These are phyloP conservation scores for Teleiodes luculella DNA, from an alignment of 2,888 invertebrate species.

Conservation along the genomic window DNA sequence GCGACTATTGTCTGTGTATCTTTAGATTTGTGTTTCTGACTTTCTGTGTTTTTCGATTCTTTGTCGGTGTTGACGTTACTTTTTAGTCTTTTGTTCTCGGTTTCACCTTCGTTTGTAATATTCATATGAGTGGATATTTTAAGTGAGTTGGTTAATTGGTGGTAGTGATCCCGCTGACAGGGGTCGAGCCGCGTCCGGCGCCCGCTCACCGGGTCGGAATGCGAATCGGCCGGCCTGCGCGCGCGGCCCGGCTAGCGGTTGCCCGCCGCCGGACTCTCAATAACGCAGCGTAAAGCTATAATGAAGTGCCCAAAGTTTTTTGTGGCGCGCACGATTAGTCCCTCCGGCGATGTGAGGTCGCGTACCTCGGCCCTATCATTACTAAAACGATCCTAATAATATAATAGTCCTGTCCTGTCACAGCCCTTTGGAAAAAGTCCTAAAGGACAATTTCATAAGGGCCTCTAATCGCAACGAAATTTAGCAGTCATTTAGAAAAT, in stretches of 20 bases:
- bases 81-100: constrained; percentile 26
- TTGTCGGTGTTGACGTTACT: constrained; percentile 39
- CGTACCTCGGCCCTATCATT: constrained; percentile 69
- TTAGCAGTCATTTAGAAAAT: constrained; percentile 65
- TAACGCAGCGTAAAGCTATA: constrained; percentile 42
- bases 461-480: constrained; percentile 59
- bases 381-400: constrained; percentile 75
- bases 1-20: constrained; percentile 66
- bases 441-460: constrained; percentile 68
- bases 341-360: constrained; percentile 65
- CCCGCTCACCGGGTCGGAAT: constrained; percentile 51
- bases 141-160: constrained; percentile 43
- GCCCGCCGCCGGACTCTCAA: constrained; percentile 27
- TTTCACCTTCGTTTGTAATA: constrained; percentile 23
- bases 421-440: constrained; percentile 63
- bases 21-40: constrained; percentile 54
- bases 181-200: constrained; percentile 13
- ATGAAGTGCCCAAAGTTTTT: constrained; percentile 70
- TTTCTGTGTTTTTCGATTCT: constrained; percentile 31
- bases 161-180: constrained; percentile 20
- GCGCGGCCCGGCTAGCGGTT: constrained; percentile 21
- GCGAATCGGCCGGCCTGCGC: constrained; percentile 44
- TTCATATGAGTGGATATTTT: neutral
- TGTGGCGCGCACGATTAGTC: constrained; percentile 59
- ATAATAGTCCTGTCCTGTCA: constrained; percentile 72